Conservation (phyloP, 2,797 vertebrate genomes). For the Helicolenus hilgendorfi region DNA sequence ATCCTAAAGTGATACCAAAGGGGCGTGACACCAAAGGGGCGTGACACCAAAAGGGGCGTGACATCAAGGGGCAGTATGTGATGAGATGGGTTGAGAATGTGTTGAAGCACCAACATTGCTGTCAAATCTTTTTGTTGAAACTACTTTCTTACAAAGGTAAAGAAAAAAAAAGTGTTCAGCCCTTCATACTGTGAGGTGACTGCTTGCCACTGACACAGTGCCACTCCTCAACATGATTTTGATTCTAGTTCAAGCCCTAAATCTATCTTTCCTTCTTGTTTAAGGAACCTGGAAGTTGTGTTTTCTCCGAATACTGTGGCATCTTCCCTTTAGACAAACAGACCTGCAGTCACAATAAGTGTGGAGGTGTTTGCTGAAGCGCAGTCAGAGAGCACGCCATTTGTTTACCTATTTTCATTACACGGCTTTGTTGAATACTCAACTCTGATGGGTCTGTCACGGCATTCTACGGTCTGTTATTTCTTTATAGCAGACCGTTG, state of each 20-base stretch:
- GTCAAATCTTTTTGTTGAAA: background rate
- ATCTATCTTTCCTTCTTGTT: background rate
- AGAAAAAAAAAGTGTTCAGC: background rate
- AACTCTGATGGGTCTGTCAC: too few relatives aligned
- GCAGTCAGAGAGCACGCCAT: background rate
- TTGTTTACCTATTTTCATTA: background rate
- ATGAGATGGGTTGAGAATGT: too few relatives aligned
- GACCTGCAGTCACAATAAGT: background rate
- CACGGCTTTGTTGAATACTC: background rate
- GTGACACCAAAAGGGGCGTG: too few relatives aligned
- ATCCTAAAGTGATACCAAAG: too few relatives aligned
- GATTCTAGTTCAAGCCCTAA: background rate
- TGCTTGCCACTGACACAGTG: background rate
- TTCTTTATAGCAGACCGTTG: too few relatives aligned
- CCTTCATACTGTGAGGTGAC: background rate
- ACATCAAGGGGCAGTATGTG: too few relatives aligned
- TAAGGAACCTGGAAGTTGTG: background rate
- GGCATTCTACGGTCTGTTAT: too few relatives aligned
- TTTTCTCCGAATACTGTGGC: background rate
- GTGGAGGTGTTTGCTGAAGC: background rate
- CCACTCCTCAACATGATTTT: background rate
- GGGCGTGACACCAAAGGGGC: too few relatives aligned
- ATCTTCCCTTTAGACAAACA: background rate
- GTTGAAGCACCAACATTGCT: background rate
- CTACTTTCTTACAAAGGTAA: background rate